phyloP scores from a whole-genome alignment of 2,797 vertebrate species.

The Hydrophis major region DNA sequence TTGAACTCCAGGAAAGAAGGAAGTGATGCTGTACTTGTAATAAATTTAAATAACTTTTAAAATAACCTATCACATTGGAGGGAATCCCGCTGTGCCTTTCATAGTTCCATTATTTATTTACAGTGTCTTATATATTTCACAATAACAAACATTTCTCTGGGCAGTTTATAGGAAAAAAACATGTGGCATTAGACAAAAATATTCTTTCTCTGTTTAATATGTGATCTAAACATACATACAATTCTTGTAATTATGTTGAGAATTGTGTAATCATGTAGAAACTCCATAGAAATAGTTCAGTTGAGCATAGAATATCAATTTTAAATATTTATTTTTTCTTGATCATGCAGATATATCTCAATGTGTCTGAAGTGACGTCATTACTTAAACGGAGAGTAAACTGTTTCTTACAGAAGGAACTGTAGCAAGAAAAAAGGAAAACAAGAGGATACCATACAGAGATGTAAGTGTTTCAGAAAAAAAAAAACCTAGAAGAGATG shows the following conservation, averaged over 20 bases:
- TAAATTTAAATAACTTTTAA: background rate
- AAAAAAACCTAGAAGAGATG: constrained; percentile 56
- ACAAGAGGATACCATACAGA: constrained; percentile 51
- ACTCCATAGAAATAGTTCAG: background rate
- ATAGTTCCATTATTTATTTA: background rate
- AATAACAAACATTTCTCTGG: background rate
- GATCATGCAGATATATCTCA: constrained; percentile 47
- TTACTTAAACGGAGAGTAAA: constrained; percentile 49
- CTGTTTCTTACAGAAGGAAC: constrained; percentile 47
- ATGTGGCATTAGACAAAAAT: background rate
- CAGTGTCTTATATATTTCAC: background rate
- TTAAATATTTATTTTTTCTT: constrained; percentile 24
- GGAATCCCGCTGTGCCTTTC: background rate
- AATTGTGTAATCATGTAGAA: background rate
- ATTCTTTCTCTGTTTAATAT: background rate
- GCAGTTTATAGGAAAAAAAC: background rate
- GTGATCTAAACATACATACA: background rate
- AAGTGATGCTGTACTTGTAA: background rate
- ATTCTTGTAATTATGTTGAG: background rate
- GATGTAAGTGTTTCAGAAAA: constrained; percentile 66
- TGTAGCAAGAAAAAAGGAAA: constrained; percentile 41
- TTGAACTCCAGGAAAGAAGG: background rate
- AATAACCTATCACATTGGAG: background rate
- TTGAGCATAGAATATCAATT: background rate
- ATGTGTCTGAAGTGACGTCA: constrained; percentile 54